Conservation (phyloP, 2,888 invertebrate species). For the Drosophila mercatorum region DNA sequence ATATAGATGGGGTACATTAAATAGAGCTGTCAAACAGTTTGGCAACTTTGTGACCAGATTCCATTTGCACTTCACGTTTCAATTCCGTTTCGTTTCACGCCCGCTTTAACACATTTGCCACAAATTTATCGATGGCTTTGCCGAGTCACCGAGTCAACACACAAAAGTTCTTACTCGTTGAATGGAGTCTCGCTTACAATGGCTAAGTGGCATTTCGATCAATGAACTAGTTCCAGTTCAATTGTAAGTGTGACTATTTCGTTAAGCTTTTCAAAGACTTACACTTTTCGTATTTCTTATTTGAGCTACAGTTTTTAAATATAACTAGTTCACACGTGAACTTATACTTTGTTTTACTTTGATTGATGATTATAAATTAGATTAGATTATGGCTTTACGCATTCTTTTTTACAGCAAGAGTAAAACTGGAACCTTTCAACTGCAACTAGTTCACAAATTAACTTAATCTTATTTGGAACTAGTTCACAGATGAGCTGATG, state of each 20-base stretch:
- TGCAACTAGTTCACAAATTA: no score
- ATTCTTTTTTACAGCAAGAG: no score
- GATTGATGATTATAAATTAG: no score
- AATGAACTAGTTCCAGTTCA: slow-evolving; percentile 1
- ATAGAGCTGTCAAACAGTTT: slow-evolving; percentile 19
- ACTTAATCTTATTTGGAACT: background rate
- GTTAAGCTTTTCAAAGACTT: background rate
- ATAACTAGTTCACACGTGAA: background rate
- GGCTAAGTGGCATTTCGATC: background rate
- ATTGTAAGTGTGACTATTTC: background rate
- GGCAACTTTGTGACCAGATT: slow-evolving; percentile 35
- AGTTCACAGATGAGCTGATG: background rate
- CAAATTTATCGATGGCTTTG: slow-evolving; percentile 8
- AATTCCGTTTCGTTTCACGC: slow-evolving; percentile 6
- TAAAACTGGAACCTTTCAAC: no score
- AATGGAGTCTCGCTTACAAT: background rate
- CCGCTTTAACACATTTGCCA: slow-evolving; percentile 7
- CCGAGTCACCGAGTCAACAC: background rate
- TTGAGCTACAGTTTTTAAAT: background rate
- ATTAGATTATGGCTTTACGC: no score
- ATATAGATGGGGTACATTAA: slow-evolving; percentile 22
- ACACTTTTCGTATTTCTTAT: background rate
- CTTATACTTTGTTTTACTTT: no score
- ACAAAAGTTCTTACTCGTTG: background rate
- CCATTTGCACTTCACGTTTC: slow-evolving; percentile 36